These are phyloP conservation scores for Poicephalus gulielmi DNA, from an alignment of 2,113 vertebrate species.

Conservation along the genomic window DNA sequence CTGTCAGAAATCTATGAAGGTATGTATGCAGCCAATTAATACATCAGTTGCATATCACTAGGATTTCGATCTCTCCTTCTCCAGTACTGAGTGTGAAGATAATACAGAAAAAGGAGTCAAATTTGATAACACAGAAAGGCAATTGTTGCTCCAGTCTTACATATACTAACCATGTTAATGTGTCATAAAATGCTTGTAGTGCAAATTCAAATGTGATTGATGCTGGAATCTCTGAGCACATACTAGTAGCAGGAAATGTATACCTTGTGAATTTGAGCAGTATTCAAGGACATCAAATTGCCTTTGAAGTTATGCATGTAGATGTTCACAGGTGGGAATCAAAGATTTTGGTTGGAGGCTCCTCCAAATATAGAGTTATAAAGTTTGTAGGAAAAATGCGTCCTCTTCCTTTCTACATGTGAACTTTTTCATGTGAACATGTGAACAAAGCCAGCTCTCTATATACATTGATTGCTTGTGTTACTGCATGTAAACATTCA, in stretches of 20 bases:
- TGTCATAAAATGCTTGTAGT: constrained; percentile 44
- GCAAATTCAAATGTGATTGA: constrained; percentile 56
- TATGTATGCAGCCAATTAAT: background rate
- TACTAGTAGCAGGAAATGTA: constrained; percentile 29
- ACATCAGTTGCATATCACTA: background rate
- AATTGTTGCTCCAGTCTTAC: background rate
- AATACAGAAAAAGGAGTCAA: background rate
- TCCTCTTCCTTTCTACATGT: background rate
- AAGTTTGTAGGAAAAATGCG: background rate
- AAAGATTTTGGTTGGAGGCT: background rate
- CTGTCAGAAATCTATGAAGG: background rate
- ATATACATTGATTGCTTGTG: background rate
- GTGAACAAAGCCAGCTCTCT: background rate
- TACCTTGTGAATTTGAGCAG: constrained; percentile 35
- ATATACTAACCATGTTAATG: background rate
- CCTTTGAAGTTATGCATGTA: background rate
- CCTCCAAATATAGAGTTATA: background rate
- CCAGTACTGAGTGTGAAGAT: background rate
- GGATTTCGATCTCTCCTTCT: constrained; percentile 34
- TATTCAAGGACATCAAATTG: constrained; percentile 37
- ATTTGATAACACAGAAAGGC: background rate
- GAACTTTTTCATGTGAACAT: background rate
- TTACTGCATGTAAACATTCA: background rate
- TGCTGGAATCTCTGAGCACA: constrained; percentile 36
- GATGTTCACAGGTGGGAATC: background rate